Percentiles rank a stretch among this genome's conserved stretches.
Conservation (phyloP, 2,797 vertebrate genomes). For the Bradypus variegatus region DNA sequence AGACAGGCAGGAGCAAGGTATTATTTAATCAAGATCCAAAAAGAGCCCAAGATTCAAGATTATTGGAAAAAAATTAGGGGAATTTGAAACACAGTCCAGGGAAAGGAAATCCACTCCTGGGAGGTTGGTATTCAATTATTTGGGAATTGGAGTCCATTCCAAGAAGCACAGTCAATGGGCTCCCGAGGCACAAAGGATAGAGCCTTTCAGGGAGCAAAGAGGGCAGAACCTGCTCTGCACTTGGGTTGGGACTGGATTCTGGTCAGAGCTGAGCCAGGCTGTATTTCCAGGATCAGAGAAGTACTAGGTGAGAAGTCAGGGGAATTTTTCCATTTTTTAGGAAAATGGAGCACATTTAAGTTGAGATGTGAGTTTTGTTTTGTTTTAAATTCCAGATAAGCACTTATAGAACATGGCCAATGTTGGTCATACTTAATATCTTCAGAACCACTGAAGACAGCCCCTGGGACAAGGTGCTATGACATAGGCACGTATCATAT, state of each 20-base stretch:
- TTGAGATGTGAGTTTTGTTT: background rate
- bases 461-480: background rate
- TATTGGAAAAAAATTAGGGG: background rate
- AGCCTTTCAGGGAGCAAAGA: background rate
- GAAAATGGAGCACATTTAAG: background rate
- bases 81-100: background rate
- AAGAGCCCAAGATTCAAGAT: background rate
- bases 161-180: background rate
- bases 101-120: background rate
- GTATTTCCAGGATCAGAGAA: background rate
- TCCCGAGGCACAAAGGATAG: background rate
- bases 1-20: background rate
- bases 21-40: background rate
- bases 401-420: background rate
- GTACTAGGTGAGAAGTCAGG: background rate
- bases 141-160: background rate
- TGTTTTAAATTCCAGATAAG: conserved; percentile 15
- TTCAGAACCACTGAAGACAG: background rate
- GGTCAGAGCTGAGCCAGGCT: background rate
- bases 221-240: background rate
- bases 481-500: background rate
- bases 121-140: background rate
- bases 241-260: background rate
- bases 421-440: background rate
- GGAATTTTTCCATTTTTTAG: background rate